These are phyloP conservation scores for Bujurquina vittata DNA, from an alignment of 2,113 vertebrate genomes.

Conservation along the genomic window DNA sequence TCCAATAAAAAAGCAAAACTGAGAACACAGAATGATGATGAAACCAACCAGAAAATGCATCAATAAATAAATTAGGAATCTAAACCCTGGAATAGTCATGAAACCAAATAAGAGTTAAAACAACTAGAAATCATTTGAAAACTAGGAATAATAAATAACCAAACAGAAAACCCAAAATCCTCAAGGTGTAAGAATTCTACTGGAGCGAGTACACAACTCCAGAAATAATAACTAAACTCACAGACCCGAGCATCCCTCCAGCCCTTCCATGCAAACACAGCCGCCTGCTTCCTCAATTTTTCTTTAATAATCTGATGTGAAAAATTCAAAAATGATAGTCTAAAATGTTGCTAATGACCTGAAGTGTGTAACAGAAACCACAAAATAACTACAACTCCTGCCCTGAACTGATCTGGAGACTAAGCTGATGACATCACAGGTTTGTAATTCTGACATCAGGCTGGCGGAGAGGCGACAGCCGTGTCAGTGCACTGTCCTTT, in stretches of 20 bases:
- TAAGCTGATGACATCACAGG: no score
- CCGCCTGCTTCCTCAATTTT: no score
- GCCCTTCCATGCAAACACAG: no score
- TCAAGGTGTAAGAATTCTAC: background rate
- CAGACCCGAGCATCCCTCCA: no score
- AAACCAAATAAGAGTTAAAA: background rate
- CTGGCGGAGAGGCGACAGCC: no score
- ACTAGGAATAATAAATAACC: background rate
- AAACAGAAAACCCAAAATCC: background rate
- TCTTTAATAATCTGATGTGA: no score
- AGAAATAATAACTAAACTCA: no score
- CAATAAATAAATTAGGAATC: background rate
- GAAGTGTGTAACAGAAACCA: no score
- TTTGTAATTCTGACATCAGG: no score
- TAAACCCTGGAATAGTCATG: background rate
- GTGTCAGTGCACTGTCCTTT: no score
- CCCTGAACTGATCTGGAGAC: no score
- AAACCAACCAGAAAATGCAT: background rate
- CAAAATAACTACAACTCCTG: no score
- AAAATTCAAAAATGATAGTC: background rate
- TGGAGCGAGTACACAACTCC: background rate
- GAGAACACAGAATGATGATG: background rate
- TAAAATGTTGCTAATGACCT: background rate
- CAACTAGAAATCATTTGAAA: background rate
- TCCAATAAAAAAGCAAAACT: background rate